Percentiles rank a stretch among this genome's conserved stretches.
Evolutionary conservation across 2,888 invertebrate genomes (phyloP).

Genomic region (Cartodere bifasciata): DNA sequence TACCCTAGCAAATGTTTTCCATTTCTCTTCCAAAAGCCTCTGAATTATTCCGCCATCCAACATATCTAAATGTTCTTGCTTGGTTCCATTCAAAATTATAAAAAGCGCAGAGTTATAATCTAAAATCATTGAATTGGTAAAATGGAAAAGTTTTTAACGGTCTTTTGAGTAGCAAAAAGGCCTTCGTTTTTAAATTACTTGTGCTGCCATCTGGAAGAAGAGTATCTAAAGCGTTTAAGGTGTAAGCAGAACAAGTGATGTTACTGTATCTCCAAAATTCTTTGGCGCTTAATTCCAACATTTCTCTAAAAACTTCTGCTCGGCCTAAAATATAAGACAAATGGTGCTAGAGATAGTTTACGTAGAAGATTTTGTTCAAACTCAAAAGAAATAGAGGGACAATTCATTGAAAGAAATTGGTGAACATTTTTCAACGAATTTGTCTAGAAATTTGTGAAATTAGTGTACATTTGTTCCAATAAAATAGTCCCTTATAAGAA

Average conservation of each 20-base stretch:
- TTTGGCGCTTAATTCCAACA: constrained; percentile 87
- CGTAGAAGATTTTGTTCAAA: too few relatives aligned
- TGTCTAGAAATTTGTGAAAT: too few relatives aligned
- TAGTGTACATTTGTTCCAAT: too few relatives aligned
- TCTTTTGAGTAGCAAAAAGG: not conserved
- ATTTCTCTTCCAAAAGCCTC: constrained; percentile 92
- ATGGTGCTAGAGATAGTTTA: too few relatives aligned
- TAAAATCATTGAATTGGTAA: constrained; percentile 31
- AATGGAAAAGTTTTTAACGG: not conserved
- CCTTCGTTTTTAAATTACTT: constrained; percentile 47
- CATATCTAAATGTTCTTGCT: constrained; percentile 97
- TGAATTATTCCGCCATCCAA: constrained; percentile 97
- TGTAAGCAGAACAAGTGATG: constrained; percentile 96
- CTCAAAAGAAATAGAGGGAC: too few relatives aligned
- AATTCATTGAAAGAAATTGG: too few relatives aligned
- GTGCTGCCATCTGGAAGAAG: constrained; percentile 88
- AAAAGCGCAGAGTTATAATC: constrained; percentile 98
- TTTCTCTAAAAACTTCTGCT: constrained; percentile 92
- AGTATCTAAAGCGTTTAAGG: constrained; percentile 91
- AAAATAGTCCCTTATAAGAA: too few relatives aligned
- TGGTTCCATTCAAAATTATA: constrained; percentile 93
- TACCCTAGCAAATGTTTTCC: constrained; percentile 97
- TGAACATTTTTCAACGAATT: too few relatives aligned
- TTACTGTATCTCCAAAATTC: constrained; percentile 99
- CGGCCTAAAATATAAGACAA: constrained; percentile 47